Percentiles rank a stretch among this genome's conserved stretches.
These are phyloP conservation scores for Isotomurus palustris DNA, from an alignment of 2,888 invertebrate genomes.

Conservation along the genomic window DNA sequence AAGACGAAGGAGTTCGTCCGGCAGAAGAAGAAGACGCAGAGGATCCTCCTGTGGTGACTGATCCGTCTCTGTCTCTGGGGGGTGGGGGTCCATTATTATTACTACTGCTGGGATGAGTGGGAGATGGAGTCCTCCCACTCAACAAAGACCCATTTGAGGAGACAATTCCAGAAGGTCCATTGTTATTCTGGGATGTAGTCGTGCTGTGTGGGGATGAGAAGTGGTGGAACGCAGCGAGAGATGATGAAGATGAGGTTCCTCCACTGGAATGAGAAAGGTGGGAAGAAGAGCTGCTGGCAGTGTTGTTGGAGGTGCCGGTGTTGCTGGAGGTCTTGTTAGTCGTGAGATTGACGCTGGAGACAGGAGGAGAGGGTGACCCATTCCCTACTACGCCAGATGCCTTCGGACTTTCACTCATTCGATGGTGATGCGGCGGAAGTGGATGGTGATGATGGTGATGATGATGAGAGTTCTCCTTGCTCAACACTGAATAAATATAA, in stretches of 20 bases:
- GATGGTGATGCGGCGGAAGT: conserved; percentile 20
- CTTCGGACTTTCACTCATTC: conserved; percentile 43
- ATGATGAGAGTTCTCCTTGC: conserved; percentile 37
- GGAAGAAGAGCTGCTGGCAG: background rate
- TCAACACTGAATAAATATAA: conserved; percentile 29
- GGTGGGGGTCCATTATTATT: conserved; percentile 6
- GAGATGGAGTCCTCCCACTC: conserved; percentile 15
- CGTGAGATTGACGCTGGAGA: background rate
- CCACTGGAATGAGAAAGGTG: conserved; percentile 18
- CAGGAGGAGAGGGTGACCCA: conserved; percentile 20
- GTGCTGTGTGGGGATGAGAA: conserved; percentile 34
- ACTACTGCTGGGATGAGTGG: conserved; percentile 21
- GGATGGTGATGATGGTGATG: conserved; percentile 27
- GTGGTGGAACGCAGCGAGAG: conserved; percentile 9
- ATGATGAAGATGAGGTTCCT: conserved; percentile 16
- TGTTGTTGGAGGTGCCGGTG: background rate
- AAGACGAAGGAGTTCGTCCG: conserved; percentile 25
- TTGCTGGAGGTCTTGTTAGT: conserved; percentile 13
- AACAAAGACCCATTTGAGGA: conserved; percentile 8
- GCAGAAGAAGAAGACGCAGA: conserved; percentile 7
- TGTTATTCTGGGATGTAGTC: no score
- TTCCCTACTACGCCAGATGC: conserved; percentile 17
- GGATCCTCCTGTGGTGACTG: background rate
- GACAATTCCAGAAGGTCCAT: no score
- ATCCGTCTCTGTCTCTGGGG: conserved; percentile 8